Base-by-base conservation (phyloP, 2,888 invertebrate genomes). In the Platycheirus rosarum region DNA sequence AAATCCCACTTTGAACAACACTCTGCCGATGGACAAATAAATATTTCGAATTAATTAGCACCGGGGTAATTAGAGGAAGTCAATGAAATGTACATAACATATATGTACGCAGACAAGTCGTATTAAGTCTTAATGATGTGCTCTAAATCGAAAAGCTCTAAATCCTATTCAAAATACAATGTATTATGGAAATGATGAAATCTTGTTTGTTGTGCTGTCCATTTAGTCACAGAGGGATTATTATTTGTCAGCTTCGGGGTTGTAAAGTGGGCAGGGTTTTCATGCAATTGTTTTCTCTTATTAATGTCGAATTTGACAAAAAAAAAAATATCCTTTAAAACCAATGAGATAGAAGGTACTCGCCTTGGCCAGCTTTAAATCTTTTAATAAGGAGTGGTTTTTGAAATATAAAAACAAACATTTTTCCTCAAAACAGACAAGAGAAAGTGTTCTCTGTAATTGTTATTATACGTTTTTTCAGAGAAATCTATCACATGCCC, bases 31-130 rank as follows among this genome's bases (percentile, higher is more conserved):
- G 18, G 55, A 53, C 40, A 42, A 62, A 78, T 74, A 48, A 74
- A 78, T 68, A 74, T 78, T 68, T 51, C 62, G 20, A 46, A 73
- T 68, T 78, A 78, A 68, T 78, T 51, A 48, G 53, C 60, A 37
- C 55, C 16, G 62, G 23, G 53, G 46, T 53, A 29, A 57, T 57
- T 37, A 69, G 51, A 53, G 63, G 32, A 51, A 44, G 66, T 40
- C 40, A 53, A 46, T 53, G 40, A 37, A 1, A n/a, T 35, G 32
- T n/a, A 32, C 16, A 53, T 16, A 14, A 26, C 23, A 46, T 20
- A 11, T 42, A 42, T 14, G 46, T 18, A 0, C 2, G 13, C 18
- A 32, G 5, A 32, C 1, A 32, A 14, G 20, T 44, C 44, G 8
- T 44, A 55, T n/a, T n/a, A 23, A 23, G 55, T 26, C 37, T 14